Evolutionary conservation across 1,140 invertebrate genomes (phyloP).

Genomic region (Forficula auricularia): DNA sequence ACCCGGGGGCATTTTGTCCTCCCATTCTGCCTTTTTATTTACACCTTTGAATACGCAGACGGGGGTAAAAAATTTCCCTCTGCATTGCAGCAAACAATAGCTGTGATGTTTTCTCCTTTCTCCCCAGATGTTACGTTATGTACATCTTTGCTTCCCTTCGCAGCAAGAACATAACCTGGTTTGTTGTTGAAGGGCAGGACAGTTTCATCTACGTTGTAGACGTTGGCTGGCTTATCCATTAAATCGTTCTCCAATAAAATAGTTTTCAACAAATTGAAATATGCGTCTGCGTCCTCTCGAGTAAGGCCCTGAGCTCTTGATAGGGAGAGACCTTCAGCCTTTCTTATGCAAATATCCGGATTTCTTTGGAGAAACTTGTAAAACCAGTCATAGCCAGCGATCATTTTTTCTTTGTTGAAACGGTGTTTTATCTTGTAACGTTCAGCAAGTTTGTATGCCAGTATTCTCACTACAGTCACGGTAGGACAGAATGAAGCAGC

Average conservation of each 20-base stretch:
- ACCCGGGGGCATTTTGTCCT: conserved; percentile 20
- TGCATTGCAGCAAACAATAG: conserved; percentile 10
- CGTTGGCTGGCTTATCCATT: too few species aligned
- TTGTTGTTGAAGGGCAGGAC: conserved; percentile 20
- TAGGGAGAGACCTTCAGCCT: conserved; percentile 14
- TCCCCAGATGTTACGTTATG: conserved; percentile 1
- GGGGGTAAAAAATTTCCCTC: conserved; percentile 19
- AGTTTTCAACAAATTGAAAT: too few species aligned
- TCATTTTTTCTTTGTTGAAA: conserved; percentile 12
- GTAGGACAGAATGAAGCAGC: too few species aligned
- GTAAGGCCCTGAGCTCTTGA: conserved; percentile 9
- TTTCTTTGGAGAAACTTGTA: conserved; percentile 13
- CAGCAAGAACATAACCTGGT: conserved; percentile 11
- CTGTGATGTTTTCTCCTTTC: background rate
- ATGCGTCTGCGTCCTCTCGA: background rate
- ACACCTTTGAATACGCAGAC: conserved; percentile 21
- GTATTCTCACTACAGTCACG: conserved; percentile 6
- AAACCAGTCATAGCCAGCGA: conserved; percentile 14
- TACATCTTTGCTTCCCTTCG: conserved; percentile 1
- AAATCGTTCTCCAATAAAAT: too few species aligned
- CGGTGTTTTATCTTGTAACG: conserved; percentile 6
- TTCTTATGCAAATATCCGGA: conserved; percentile 13
- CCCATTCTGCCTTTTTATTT: conserved; percentile 21
- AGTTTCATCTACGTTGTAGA: conserved; percentile 19
- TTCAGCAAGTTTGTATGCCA: conserved; percentile 11